These are phyloP conservation scores for Drosophila kohkoa DNA, from an alignment of 1,140 invertebrate species.

Conservation along the genomic window DNA sequence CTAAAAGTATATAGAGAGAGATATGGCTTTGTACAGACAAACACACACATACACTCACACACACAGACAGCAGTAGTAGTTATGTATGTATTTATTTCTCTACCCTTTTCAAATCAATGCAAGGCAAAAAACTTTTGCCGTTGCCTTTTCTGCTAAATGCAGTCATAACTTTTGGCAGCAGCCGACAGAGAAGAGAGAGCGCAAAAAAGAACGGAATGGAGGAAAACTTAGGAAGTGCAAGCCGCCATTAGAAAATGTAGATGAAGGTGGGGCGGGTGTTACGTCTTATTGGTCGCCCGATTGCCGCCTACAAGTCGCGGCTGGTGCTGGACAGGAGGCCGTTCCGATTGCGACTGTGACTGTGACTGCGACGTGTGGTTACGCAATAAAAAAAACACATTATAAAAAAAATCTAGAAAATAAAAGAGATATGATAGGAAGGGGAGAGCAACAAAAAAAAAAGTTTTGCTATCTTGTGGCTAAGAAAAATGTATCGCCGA, in stretches of 20 bases:
- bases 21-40: slow-evolving; percentile 14
- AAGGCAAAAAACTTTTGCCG: slow-evolving; percentile 70
- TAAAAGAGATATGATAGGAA: slow-evolving; percentile 51
- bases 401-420: slow-evolving; percentile 21
- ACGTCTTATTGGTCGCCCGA: slow-evolving; percentile 68
- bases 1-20: slow-evolving; percentile 54
- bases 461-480: slow-evolving; percentile 70
- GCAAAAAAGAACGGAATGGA: neutral
- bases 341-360: neutral
- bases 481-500: slow-evolving; percentile 71
- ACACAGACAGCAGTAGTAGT: neutral
- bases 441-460: slow-evolving; percentile 41
- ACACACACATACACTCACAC: neutral
- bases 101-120: slow-evolving; percentile 76
- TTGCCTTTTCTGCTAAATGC: slow-evolving; percentile 69
- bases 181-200: slow-evolving; percentile 19
- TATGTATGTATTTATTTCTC: slow-evolving; percentile 55
- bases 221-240: slow-evolving; percentile 74
- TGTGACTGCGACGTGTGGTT: slow-evolving; percentile 4
- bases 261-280: slow-evolving; percentile 14
- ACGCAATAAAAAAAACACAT: slow-evolving; percentile 64
- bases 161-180: slow-evolving; percentile 82
- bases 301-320: slow-evolving; percentile 62
- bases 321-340: slow-evolving; percentile 21
- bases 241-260: slow-evolving; percentile 74